A percentile compares a stretch with the other conserved stretches of the same genome.
Conservation (phyloP, 2,113 vertebrate genomes). For the Naja naja region DNA sequence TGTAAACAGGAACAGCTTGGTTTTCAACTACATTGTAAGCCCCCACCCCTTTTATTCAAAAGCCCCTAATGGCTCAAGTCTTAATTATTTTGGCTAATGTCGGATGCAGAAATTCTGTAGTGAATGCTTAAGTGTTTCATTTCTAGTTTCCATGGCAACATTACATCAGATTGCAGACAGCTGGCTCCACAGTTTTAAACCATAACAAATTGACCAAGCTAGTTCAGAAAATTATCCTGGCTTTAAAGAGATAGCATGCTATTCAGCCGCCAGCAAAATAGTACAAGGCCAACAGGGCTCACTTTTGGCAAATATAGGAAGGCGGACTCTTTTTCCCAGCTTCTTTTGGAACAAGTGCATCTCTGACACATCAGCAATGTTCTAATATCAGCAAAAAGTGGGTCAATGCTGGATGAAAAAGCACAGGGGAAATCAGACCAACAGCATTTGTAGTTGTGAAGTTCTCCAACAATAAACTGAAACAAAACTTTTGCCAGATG, state of each 20-base stretch:
- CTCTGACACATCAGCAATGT: slow-evolving; percentile 74
- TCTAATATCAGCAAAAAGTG: slow-evolving; percentile 64
- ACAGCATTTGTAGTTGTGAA: slow-evolving; percentile 65
- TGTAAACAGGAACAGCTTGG: slow-evolving; percentile 68
- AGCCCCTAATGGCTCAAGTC: slow-evolving; percentile 72
- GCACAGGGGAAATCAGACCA: slow-evolving; percentile 51
- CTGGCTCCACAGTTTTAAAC: slow-evolving; percentile 78
- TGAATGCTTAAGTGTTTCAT: slow-evolving; percentile 77
- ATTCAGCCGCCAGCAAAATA: slow-evolving; percentile 56
- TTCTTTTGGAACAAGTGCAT: slow-evolving; percentile 72
- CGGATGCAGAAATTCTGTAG: slow-evolving; percentile 75
- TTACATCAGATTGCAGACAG: slow-evolving; percentile 84
- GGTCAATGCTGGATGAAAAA: slow-evolving; percentile 33
- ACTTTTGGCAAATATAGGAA: slow-evolving; percentile 48
- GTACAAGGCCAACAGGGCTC: slow-evolving; percentile 51
- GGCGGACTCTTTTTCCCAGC: slow-evolving; percentile 59
- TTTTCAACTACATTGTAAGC: slow-evolving; percentile 54
- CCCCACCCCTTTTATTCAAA: slow-evolving; percentile 51
- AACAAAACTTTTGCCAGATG: slow-evolving; percentile 50
- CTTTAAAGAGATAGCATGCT: slow-evolving; percentile 65
- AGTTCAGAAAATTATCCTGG: slow-evolving; percentile 57
- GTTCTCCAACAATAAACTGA: slow-evolving; percentile 31
- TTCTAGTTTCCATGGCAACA: slow-evolving; percentile 80
- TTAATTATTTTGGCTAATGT: slow-evolving; percentile 79
- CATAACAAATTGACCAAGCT: slow-evolving; percentile 76